These are phyloP conservation scores for Hyposoter didymator DNA, from an alignment of 2,888 invertebrate species.

Conservation along the genomic window DNA sequence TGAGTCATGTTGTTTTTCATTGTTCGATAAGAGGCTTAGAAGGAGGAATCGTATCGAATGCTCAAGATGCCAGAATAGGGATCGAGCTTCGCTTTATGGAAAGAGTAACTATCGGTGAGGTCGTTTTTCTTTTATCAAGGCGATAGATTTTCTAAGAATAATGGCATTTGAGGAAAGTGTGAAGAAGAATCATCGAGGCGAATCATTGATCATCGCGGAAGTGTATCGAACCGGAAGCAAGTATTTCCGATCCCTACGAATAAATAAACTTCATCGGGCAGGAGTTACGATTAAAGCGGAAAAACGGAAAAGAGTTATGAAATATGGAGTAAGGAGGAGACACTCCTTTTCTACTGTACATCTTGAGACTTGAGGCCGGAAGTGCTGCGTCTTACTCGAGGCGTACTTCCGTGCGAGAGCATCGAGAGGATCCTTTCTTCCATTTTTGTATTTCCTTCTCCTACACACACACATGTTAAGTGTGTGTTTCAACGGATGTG, in stretches of 20 bases:
- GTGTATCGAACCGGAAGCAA: conserved; percentile 34
- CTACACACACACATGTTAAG: background rate
- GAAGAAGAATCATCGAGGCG: conserved; percentile 34
- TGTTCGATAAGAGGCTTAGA: background rate
- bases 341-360: conserved; percentile 28
- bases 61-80: background rate
- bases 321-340: conserved; percentile 46
- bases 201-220: conserved; percentile 39
- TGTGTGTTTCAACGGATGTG: background rate
- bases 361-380: conserved; percentile 73
- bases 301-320: conserved; percentile 21
- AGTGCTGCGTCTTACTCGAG: conserved; percentile 80
- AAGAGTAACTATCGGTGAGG: background rate
- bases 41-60: background rate
- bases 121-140: background rate
- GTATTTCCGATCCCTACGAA: conserved; percentile 42
- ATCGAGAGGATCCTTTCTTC: conserved; percentile 45
- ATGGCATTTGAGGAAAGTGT: conserved; percentile 7
- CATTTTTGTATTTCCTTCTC: conserved; percentile 5
- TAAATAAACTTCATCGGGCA: conserved; percentile 50
- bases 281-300: conserved; percentile 57
- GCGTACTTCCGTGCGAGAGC: conserved; percentile 75
- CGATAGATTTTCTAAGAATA: conserved; percentile 22
- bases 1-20: background rate
- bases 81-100: background rate